Evolutionary conservation across 1,140 invertebrate genomes (phyloP), one percentile per base, ranked within the genome.

Genomic region (Microvelia longipes): DNA sequence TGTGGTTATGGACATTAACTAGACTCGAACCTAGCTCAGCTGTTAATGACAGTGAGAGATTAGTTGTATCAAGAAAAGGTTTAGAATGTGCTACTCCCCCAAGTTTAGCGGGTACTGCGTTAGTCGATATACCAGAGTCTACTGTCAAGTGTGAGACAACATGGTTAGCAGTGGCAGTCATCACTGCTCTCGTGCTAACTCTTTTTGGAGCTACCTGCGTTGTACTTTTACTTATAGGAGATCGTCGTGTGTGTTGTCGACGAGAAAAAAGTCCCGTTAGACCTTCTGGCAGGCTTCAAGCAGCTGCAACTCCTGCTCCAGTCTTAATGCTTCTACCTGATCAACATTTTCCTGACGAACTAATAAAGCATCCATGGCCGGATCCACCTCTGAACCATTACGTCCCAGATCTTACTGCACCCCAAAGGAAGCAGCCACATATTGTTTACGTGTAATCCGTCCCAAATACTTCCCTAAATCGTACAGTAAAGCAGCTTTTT

Each of bases 1-100:
- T 89, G 62, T 94, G 91, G 91, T 80, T 94, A 1, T 92, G 90
- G 90, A 86, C 87, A 74, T 80, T 92, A 27, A 82, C 85, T 29
- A 82, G 83, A 70, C 62, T 69, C 24, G 74, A 74, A 69, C 61
- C 26, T 64, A 73, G 60, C 13, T 63, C 19, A 1, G 13, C 15
- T 15, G 66, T 14, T 2, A 29, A 29, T 24, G 66, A 67, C 27
- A 28, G 25, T 28, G 66, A 29, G 14, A 29, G 30, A 70, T 15
- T 15, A 26, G 24, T n/a, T 1, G 28, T 19, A 25, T 24, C 30
- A 26, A 29, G n/a, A 2, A 70, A 78, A 5, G 77, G 80, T 72
- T 69, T 83, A 71, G 80, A 83, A 73, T 86, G 85, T 77, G 79
- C 80, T 28, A 80, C 79, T 25, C 85, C 85, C 1, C 79, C 81